phyloP scores from a whole-genome alignment of 2,113 vertebrate species.

The Proterorhinus semilunaris region DNA sequence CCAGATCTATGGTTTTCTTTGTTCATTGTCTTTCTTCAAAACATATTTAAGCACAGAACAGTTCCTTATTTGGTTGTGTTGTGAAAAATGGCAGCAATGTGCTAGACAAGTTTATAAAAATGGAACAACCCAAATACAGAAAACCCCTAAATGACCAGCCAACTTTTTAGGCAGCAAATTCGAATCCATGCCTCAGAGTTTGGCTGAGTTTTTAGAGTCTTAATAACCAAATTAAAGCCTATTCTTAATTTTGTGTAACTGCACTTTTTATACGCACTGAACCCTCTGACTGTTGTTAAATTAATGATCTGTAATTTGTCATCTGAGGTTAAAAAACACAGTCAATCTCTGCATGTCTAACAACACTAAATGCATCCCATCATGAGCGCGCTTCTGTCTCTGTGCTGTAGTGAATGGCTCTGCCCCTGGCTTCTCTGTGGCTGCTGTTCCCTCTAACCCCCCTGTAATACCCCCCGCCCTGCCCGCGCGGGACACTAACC shows the following conservation, averaged over 20 bases:
- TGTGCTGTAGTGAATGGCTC: conserved; percentile 92
- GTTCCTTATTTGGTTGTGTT: background rate
- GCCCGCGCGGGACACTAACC: conserved; percentile 96
- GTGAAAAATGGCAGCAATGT: background rate
- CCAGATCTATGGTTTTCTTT: background rate
- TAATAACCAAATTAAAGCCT: conserved; percentile 8
- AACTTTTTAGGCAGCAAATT: conserved; percentile 1
- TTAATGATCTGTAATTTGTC: background rate
- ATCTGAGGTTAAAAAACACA: conserved; percentile 18
- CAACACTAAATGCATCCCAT: conserved; percentile 7
- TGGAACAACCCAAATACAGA: background rate
- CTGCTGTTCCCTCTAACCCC: conserved; percentile 70
- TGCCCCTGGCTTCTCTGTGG: conserved; percentile 83
- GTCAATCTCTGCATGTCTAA: conserved; percentile 33
- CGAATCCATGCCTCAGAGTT: background rate
- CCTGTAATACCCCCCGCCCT: conserved; percentile 84
- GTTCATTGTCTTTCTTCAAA: background rate
- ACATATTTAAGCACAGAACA: background rate
- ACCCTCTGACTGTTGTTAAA: conserved; percentile 6
- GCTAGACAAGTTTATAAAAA: background rate
- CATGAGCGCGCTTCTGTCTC: conserved; percentile 55
- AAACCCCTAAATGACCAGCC: background rate
- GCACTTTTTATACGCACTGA: background rate
- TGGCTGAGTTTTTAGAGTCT: background rate
- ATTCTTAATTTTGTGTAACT: background rate